Evolutionary conservation across 2,888 invertebrate species (phyloP), one percentile per base, ranked within the genome.

Genomic region (Nemapogon koenigi): DNA sequence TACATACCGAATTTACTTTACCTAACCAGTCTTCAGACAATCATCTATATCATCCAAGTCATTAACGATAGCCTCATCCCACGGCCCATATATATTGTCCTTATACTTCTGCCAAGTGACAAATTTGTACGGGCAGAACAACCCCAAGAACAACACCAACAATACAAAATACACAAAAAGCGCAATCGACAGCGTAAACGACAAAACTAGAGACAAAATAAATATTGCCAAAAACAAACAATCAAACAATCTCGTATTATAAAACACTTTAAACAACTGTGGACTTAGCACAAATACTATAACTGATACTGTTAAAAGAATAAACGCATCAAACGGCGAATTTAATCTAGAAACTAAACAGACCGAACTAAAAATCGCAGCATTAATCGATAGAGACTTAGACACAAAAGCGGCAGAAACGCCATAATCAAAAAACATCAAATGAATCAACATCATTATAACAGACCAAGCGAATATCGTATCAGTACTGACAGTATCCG

Each of bases 401-500:
- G 95, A 95, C 0, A 97, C 92, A 41, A 97, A 88, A 1, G 94
- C 91, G 2, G 90, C 91, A 8, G 87, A 83, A 0, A 93, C 83
- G 3, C 93, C 94, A 57, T 98, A 99, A 61, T 98, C 94, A 57
- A 91, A 94, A 58, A 96, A 96, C 49, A 93, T 83, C 42, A 98
- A 78, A 78, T 98, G 97, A 1, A 91, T 68, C 0, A 91, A 55
- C 78, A 97, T 86, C 86, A 96, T 92, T 10, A 92, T 81, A 14
- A 90, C 87, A 0, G 97, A 87, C 84, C 91, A 93, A 1, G 95
- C 93, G 56, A 95, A 97, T 55, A 99, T 97, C 0, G 98, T 97
- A 58, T 99, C 97, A 0, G 97, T 97, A 56, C 96, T 96, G 2
- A 99, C 92, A 0, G 97, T 95, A 59, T 95, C 94, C 0, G 99